phyloP scores from a whole-genome alignment of 2,888 invertebrate genomes.

The Neelides folsomi region DNA sequence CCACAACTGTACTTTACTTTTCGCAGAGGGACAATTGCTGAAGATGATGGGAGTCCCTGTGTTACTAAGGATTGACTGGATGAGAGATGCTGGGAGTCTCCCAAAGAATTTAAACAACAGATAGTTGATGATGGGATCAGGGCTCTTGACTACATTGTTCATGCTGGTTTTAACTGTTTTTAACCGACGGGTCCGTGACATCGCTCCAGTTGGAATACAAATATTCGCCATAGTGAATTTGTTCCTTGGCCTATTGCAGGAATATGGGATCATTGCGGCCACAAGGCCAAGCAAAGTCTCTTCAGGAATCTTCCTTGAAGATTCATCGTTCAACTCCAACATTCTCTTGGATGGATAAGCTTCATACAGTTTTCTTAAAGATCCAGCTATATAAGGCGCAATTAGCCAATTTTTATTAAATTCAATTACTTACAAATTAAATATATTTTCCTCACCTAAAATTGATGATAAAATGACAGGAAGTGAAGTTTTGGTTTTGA shows the following conservation, averaged over 20 bases:
- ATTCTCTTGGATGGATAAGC: slow-evolving; percentile 6
- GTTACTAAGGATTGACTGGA: slow-evolving; percentile 19
- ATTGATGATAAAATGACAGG: slow-evolving; percentile 19
- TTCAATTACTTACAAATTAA: too few species aligned
- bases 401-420: too few species aligned
- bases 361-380: slow-evolving; percentile 15
- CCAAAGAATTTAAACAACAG: slow-evolving; percentile 25
- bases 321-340: not conserved
- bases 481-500: slow-evolving; percentile 10
- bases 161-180: slow-evolving; percentile 13
- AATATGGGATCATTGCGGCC: slow-evolving; percentile 22
- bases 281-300: slow-evolving; percentile 19
- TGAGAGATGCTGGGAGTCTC: slow-evolving; percentile 18
- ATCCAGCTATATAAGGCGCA: slow-evolving; percentile 6
- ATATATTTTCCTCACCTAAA: too few species aligned
- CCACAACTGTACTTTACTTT: slow-evolving; percentile 14
- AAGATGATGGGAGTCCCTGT: slow-evolving; percentile 21
- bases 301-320: slow-evolving; percentile 3
- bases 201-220: slow-evolving; percentile 6
- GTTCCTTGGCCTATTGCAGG: slow-evolving; percentile 17
- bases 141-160: slow-evolving; percentile 9
- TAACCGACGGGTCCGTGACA: slow-evolving; percentile 11
- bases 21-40: slow-evolving; percentile 26
- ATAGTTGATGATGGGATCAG: slow-evolving; percentile 15
- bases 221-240: slow-evolving; percentile 24